Conservation (phyloP, 1,140 invertebrate species). For the Rhopalosiphum padi region DNA sequence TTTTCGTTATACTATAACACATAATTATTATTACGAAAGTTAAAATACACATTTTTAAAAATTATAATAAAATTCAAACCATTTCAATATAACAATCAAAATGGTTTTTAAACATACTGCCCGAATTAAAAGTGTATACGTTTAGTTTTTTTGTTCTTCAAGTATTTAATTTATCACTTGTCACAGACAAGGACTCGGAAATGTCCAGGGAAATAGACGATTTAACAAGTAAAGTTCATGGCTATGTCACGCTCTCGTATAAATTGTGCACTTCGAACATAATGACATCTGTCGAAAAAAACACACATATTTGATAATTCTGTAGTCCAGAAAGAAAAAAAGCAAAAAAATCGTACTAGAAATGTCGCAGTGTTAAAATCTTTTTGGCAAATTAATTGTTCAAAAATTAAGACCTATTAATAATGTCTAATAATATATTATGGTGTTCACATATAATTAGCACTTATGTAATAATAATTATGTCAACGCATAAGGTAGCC, state of each 20-base stretch:
- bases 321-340: not conserved
- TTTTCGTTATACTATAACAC: not conserved
- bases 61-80: not conserved
- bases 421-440: not conserved
- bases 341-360: not conserved
- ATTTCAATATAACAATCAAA: not conserved
- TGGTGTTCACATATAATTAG: not conserved
- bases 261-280: not conserved
- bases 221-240: slow-evolving; percentile 16
- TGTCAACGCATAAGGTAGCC: not conserved
- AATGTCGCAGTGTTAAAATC: not conserved
- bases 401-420: not conserved
- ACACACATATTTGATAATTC: slow-evolving; percentile 9
- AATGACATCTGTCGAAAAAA: slow-evolving; percentile 17
- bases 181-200: not conserved
- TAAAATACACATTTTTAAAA: not conserved
- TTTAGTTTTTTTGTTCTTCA: not conserved
- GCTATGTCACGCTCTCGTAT: not conserved
- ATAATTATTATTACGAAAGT: not conserved
- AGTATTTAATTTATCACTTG: slow-evolving; percentile 27
- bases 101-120: not conserved
- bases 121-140: not conserved
- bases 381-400: not conserved
- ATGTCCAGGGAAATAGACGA: not conserved
- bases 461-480: not conserved